These are phyloP conservation scores for Amphilophus citrinellus DNA, from an alignment of 2,113 vertebrate genomes.

Conservation along the genomic window DNA sequence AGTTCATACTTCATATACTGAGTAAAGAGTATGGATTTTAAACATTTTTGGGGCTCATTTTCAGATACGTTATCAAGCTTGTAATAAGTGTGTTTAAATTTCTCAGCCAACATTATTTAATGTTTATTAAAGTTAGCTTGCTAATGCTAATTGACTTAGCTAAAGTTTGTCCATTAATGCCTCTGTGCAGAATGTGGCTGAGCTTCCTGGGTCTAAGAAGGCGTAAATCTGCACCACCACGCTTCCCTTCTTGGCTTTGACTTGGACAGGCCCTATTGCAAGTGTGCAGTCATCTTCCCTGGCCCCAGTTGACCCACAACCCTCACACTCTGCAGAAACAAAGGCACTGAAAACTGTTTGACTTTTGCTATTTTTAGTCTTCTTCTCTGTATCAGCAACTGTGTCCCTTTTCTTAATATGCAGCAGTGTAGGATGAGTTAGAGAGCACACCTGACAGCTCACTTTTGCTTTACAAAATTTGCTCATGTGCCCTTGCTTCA, in stretches of 20 bases:
- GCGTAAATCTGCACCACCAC: background rate
- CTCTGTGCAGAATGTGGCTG: background rate
- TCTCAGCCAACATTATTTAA: too few species aligned
- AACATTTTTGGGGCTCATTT: too few species aligned
- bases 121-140: too few species aligned
- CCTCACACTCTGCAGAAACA: background rate
- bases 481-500: background rate
- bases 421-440: background rate
- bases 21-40: too few species aligned
- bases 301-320: background rate
- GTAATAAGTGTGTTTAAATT: too few species aligned
- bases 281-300: background rate
- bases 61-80: too few species aligned
- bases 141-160: too few species aligned
- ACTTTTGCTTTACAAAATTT: background rate
- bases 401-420: background rate
- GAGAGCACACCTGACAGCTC: background rate
- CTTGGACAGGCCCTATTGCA: background rate
- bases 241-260: background rate
- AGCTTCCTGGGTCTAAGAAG: background rate
- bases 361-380: background rate
- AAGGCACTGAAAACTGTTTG: background rate
- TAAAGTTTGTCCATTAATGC: background rate
- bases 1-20: too few species aligned
- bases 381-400: background rate